phyloP scores from a whole-genome alignment of 64 coral and sea anemone species.

The Exaiptasia diaphana region DNA sequence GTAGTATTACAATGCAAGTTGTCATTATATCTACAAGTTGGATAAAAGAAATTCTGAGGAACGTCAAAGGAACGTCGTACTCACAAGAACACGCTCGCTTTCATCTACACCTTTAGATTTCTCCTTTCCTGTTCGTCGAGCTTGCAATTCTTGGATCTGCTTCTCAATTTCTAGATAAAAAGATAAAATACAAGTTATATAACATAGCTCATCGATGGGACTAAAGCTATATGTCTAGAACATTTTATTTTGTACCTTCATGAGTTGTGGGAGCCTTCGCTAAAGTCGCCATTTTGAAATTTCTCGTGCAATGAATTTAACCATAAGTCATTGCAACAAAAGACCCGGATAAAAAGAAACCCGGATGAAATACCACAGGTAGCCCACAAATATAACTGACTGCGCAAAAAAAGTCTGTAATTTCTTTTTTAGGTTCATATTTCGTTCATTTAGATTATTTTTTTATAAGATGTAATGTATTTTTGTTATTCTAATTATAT shows the following conservation, averaged over 20 bases:
- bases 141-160: constrained; percentile 59
- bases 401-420: no score
- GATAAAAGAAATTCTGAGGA: no score
- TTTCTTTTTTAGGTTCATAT: no score
- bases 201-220: background rate
- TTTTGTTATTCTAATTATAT: no score
- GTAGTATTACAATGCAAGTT: no score
- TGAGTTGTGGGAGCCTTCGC: constrained; percentile 56
- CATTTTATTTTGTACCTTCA: background rate
- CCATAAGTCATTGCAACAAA: background rate
- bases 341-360: background rate
- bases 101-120: constrained; percentile 7
- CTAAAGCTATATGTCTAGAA: background rate
- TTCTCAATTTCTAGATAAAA: constrained; percentile 42
- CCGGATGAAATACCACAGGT: background rate
- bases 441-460: no score
- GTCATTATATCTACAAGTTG: no score
- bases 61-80: background rate
- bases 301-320: background rate
- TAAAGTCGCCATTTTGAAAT: constrained; percentile 49
- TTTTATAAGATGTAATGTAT: no score
- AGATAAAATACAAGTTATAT: background rate
- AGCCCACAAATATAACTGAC: background rate
- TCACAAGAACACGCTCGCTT: constrained; percentile 11
- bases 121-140: constrained; percentile 30